Evolutionary conservation across 1,140 invertebrate genomes (phyloP), one percentile per base, ranked within the genome.

Genomic region (Plodia interpunctella): DNA sequence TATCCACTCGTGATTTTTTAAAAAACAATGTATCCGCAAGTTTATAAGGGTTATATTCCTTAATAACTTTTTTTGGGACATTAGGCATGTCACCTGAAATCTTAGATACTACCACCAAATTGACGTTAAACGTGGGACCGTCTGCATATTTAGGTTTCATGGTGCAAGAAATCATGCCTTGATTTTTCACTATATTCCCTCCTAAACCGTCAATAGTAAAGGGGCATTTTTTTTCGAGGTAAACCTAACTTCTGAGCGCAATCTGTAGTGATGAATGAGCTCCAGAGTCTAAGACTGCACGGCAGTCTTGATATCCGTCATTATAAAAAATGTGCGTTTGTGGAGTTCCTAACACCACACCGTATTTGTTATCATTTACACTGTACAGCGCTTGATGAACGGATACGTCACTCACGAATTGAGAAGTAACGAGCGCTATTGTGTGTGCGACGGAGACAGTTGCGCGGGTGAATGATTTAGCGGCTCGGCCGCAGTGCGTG

Each of bases 61-160:
- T 17, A 21, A 54, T 30, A 2, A 54, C 52, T 10, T 25, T 6
- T 10, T 13, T 3, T 10, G 52, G 25, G 21, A 54, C 15, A 17
- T 54, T 54, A 2, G 52, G 52, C 52, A 54, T 54, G 2, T 54
- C 52, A 11, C 20, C 17, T n/a, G 52, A 28, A 19, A 54, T 21
- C 52, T 54, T 52, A 11, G 50, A 11, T 18, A 52, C 50, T 20
- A 52, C 19, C 9, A 52, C 50, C 50, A 52, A 18, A 19, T 52
- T 19, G 1, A 52, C 50, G 9, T 28, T 28, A 28, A 5, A 28
- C 9, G 28, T 28, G 9, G 52, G 52, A 54, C 17, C 52, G 25
- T 54, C 52, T 13, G 20, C 5, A 20, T 21, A 5, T 11, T 20
- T n/a, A 9, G 19, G 52, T 21, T 21, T 28, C 11, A 54, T 30